Percentiles rank a stretch among this genome's conserved stretches.
phyloP scores from a whole-genome alignment of 1,140 invertebrate genomes.

The Dendrolimus punctatus region DNA sequence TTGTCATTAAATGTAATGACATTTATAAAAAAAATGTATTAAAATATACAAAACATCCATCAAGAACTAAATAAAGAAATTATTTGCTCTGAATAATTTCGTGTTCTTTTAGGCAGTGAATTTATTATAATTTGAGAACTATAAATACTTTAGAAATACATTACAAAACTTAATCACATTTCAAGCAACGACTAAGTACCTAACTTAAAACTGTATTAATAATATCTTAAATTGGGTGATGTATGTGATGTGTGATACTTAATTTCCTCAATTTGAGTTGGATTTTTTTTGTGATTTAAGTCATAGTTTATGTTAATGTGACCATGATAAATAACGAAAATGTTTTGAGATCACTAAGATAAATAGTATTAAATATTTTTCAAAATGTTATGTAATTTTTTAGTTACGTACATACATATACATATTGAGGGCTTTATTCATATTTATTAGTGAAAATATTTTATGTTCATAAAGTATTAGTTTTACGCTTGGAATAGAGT shows the following conservation, averaged over 20 bases:
- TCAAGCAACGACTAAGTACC: slow-evolving; percentile 14
- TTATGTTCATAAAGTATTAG: no score
- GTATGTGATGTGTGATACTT: no score
- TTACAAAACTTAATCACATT: slow-evolving; percentile 19
- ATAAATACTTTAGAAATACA: slow-evolving; percentile 18
- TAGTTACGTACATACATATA: no score
- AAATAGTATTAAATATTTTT: no score
- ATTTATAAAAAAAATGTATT: slow-evolving; percentile 19
- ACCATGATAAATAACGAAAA: no score
- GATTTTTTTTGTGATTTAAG: no score
- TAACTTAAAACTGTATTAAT: slow-evolving; percentile 7
- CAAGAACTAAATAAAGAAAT: slow-evolving; percentile 10
- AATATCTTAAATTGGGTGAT: slow-evolving; percentile 20
- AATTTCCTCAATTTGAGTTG: slow-evolving; percentile 7
- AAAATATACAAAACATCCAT: slow-evolving; percentile 36
- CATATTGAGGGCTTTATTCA: no score
- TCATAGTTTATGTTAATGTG: no score
- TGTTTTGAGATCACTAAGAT: no score
- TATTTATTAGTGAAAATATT: no score
- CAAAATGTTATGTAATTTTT: no score
- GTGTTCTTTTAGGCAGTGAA: slow-evolving; percentile 22
- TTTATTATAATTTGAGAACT: slow-evolving; percentile 18
- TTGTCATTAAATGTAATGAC: slow-evolving; percentile 34
- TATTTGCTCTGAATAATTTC: slow-evolving; percentile 14
- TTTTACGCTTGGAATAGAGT: no score